Base-by-base conservation (phyloP, 1,140 invertebrate species). In the Chelonus insularis region DNA sequence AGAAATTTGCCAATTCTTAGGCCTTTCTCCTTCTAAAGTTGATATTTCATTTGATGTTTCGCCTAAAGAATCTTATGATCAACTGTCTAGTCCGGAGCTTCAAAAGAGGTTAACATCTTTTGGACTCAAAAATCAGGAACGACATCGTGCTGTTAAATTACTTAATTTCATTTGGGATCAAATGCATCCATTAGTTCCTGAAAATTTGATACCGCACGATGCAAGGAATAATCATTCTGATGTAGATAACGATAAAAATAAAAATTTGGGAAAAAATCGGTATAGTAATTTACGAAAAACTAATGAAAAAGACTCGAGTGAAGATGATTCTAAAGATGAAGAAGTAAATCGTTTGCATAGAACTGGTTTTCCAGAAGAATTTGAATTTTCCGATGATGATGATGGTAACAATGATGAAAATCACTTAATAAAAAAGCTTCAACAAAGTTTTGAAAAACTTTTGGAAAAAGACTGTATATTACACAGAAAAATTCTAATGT, bases 91-190 rank as follows among this genome's bases (percentile, higher is more conserved):
- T 14, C 73, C 76, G 14, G 67, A 72, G 20, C 51, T 77, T 11
- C 70, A 76, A 58, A 68, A 65, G 68, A 76, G 82, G 65, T 70
- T 85, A 50, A 67, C 77, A 9, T 79, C 75, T 59, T 83, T 73
- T 66, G 83, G 83, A 52, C 59, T 84, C 5, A 82, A 82, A 45
- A 64, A 69, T 14, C 69, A 81, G 18, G 77, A 69, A 23, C 73
- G 80, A 14, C 63, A 69, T 3, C 79, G 76, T 63, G 82, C 83
- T 11, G 76, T 79, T 29, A 67, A 75, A 64, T 57, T 85, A 21
- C 74, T 85, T 37, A 69, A 69, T 23, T 75, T 83, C 48, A 81
- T 85, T 64, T 83, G 83, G 62, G 71, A 82, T 4, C 72, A 83
- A 63, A 71, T 78, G 12, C 80, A 84, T 68, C 76, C 76, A 14